Base-by-base conservation (phyloP, 1,140 invertebrate species). In the Lepidurus arcticus region DNA sequence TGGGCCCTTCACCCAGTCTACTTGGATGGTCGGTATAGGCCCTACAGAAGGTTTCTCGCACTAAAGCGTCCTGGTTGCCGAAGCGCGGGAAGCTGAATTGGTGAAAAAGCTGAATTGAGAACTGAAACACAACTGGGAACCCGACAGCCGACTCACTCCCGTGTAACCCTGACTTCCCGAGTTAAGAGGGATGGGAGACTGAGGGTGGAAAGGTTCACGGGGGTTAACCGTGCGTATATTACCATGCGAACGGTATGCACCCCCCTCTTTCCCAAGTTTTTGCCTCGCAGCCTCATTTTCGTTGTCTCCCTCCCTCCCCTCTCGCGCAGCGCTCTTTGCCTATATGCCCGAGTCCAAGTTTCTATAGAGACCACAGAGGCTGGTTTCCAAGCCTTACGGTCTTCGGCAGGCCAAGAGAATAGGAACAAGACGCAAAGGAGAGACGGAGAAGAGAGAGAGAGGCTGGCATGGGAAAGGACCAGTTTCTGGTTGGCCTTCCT, bases 181-280 rank as follows among this genome's bases (percentile, higher is more conserved):
- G 76, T 26, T 47, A 11, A 42, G 42, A 78, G 79, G 73, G 79
- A 80, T 73, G 13, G 75, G 44, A 42, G 78, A 74, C 44, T 9
- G 34, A 42, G 73, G 73, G 21, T 65, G 34, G 44, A 26, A 79
- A 47, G 24, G 43, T 34, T 44, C 74, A 34, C 42, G 44, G 26
- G 76, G 44, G 53, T 42, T 77, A 73, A 42, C 73, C 34, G 80
- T 47, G 80, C 80, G 75, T 77, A 80, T 75, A 75, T 75, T 74
- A 77, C 53, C 45, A 78, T 78, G 34, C 74, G 74, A 34, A 73
- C 74, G 75, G 78, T 74, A 76, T 77, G 79, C 42, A 77, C 80
- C 75, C 44, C 74, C 78, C 1, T 47, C 44, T 34, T 42, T 74
- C 43, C 43, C 42, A 73, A 81, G 74, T 10, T 74, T 77, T 8